phyloP scores from a whole-genome alignment of 2,888 invertebrate species.

The Apamea epomidion region DNA sequence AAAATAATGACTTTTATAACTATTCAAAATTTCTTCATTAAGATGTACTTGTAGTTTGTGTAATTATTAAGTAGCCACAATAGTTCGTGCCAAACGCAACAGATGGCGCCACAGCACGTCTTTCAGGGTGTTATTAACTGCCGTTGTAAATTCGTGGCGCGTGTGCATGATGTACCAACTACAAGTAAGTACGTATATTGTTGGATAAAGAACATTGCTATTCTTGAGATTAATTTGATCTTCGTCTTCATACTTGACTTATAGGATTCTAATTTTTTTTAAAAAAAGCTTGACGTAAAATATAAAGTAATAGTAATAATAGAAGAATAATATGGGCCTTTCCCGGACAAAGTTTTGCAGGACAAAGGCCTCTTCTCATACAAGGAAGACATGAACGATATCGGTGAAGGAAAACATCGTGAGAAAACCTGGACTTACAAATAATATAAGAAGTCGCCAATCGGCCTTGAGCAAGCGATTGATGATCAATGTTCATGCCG shows the following conservation, averaged over 20 bases:
- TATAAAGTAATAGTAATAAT: background rate
- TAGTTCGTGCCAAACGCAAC: conserved; percentile 38
- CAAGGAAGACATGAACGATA: background rate
- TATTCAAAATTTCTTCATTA: background rate
- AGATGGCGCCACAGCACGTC: conserved; percentile 51
- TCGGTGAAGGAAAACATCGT: no score
- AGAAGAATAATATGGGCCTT: no score
- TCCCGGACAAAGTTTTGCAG: no score
- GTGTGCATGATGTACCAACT: conserved; percentile 15
- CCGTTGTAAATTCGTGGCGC: conserved; percentile 29
- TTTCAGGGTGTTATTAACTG: conserved; percentile 45
- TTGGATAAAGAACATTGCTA: conserved; percentile 1
- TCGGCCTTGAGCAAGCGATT: no score
- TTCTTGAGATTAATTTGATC: background rate
- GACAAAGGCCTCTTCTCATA: background rate
- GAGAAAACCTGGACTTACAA: no score
- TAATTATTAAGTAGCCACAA: background rate
- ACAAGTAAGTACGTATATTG: conserved; percentile 11
- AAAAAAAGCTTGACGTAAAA: background rate
- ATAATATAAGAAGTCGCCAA: no score
- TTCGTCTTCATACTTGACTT: background rate
- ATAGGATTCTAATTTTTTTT: background rate
- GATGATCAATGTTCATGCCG: no score
- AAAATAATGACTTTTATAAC: background rate
- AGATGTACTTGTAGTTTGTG: background rate